phyloP scores from a whole-genome alignment of 2,113 vertebrate species.

The Puma concolor region DNA sequence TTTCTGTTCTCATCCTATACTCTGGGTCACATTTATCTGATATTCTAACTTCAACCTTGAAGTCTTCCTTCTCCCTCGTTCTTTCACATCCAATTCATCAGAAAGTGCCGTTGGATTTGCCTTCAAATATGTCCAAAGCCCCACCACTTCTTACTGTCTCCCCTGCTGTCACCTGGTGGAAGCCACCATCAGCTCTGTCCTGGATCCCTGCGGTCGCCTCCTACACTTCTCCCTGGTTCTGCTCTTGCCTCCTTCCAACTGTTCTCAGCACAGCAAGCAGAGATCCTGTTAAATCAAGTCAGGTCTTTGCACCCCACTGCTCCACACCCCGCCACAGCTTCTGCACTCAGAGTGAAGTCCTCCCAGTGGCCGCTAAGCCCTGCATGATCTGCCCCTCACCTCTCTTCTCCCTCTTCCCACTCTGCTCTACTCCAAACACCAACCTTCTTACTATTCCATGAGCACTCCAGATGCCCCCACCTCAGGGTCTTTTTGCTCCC shows the following conservation, averaged over 20 bases:
- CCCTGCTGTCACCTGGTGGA: neutral
- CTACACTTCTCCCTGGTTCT: neutral
- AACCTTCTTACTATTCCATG: neutral
- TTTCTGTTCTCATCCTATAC: neutral
- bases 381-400: neutral
- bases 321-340: neutral
- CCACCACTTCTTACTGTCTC: neutral
- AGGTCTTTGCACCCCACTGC: too few relatives aligned
- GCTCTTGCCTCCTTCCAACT: neutral
- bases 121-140: neutral
- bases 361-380: fast-evolving
- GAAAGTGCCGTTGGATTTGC: neutral
- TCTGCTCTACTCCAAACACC: neutral
- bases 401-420: neutral
- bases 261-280: neutral
- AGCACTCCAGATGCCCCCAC: neutral
- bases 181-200: neutral
- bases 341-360: neutral
- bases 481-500: neutral
- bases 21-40: neutral
- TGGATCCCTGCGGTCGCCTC: neutral
- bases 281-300: neutral
- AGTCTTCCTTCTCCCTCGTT: neutral
- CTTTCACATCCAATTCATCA: neutral
- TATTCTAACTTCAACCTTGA: neutral